Evolutionary conservation across 2,888 invertebrate species (phyloP).

Genomic region (Acanthosepion esculentum): DNA sequence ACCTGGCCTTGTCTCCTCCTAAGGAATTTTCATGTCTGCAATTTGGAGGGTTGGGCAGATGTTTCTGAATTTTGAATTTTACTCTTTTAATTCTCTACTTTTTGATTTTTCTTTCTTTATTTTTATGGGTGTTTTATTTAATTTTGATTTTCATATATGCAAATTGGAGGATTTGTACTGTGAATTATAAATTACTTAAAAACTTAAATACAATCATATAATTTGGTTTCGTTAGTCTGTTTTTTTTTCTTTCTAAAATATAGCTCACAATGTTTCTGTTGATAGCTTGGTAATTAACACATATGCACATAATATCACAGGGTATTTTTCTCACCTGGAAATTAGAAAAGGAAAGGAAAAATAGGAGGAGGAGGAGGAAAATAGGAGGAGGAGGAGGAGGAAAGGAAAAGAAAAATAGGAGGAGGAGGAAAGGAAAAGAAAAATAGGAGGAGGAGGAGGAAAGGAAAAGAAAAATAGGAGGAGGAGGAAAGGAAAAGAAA

Average conservation of each 20-base stretch:
- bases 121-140: not conserved
- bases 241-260: no score
- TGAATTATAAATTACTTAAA: not conserved
- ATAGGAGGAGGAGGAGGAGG: no score
- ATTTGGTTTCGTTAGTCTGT: not conserved
- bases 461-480: no score
- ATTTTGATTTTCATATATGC: not conserved
- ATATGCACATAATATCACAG: not conserved
- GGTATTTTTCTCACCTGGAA: not conserved
- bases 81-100: not conserved
- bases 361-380: no score
- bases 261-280: not conserved
- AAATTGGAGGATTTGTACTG: not conserved
- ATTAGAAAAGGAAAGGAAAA: not conserved
- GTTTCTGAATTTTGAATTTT: not conserved
- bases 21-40: no score
- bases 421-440: no score
- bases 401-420: no score
- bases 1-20: no score
- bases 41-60: not conserved
- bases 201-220: not conserved
- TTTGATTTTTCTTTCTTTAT: not conserved
- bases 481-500: no score
- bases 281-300: not conserved
- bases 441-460: no score